Percentiles rank a stretch among this genome's conserved stretches.
Conservation (phyloP, 2,888 invertebrate species). For the Oeneis ivallda region DNA sequence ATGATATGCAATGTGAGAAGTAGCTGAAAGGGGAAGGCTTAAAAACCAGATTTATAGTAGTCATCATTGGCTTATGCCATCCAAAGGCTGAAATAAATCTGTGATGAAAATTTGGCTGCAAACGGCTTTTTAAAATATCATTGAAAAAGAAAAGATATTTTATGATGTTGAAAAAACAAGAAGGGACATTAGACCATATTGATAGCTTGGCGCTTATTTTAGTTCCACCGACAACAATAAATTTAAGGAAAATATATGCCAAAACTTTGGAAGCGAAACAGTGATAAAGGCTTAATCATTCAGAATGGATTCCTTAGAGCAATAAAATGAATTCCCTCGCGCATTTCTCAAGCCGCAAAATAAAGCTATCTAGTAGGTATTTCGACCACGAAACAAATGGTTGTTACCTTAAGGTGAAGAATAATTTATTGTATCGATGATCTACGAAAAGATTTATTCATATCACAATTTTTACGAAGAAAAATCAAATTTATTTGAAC, state of each 20-base stretch:
- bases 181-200: background rate
- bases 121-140: too few relatives aligned
- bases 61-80: too few relatives aligned
- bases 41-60: too few relatives aligned
- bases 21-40: too few relatives aligned
- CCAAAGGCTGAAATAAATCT: too few relatives aligned
- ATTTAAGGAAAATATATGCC: conserved; percentile 8
- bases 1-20: too few relatives aligned
- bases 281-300: conserved; percentile 60
- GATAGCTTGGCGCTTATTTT: background rate
- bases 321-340: conserved; percentile 54
- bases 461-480: conserved; percentile 21
- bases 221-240: background rate
- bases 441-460: conserved; percentile 31
- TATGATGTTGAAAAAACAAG: too few relatives aligned
- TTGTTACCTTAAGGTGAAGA: conserved; percentile 55
- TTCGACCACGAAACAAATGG: conserved; percentile 58
- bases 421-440: conserved; percentile 51
- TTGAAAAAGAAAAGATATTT: too few relatives aligned
- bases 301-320: conserved; percentile 57
- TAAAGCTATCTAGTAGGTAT: conserved; percentile 49
- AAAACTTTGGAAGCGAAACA: conserved; percentile 49
- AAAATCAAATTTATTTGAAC: background rate
- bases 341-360: conserved; percentile 54
- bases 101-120: too few relatives aligned